Evolutionary conservation across 1,140 invertebrate species (phyloP), one percentile per base, ranked within the genome.

Genomic region (Heliconius himera): DNA sequence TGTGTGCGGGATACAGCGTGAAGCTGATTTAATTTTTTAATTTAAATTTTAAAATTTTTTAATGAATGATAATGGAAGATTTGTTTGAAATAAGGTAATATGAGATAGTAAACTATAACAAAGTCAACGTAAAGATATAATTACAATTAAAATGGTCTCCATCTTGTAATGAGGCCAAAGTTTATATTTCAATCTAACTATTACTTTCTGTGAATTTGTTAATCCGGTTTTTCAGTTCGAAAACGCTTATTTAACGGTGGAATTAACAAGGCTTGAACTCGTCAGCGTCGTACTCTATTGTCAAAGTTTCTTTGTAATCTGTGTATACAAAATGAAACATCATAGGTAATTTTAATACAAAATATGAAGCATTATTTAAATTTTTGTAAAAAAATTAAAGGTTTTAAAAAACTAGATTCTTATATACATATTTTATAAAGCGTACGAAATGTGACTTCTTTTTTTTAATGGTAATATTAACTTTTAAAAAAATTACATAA

Each of bases 261-360:
- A 70, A 76, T 70, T 51, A 75, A 75, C 22, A 70, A 71, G 66
- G 9, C 66, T 76, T 60, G 36, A 76, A 76, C 60, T 76, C 66
- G 26, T 76, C 66, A 71, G 66, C 16, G 46, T 18, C 41, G 16
- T 29, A 71, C 41, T 38, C 41, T 70, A 70, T 76, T 76, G 75
- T 70, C 66, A 71, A 76, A 76, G 66, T 71, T 20, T 29, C 41
- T 76, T 76, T 76, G 41, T 70, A 76, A 71, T 71, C 16, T 26
- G 22, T 72, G 20, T 38, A 66, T 29, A 72, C 36, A 72, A 72
- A 72, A 38, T 41, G 20, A 38, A 41, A 72, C 20, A 38, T 22
- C 18, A 38, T 36, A 16, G 33, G 9, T 41, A 72, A 20, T 72
- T 36, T 41, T 38, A 1, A 72, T 66, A 29, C 3, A 1, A 72